phyloP scores from a whole-genome alignment of 2,113 vertebrate species.

The Stigmatopora nigra region DNA sequence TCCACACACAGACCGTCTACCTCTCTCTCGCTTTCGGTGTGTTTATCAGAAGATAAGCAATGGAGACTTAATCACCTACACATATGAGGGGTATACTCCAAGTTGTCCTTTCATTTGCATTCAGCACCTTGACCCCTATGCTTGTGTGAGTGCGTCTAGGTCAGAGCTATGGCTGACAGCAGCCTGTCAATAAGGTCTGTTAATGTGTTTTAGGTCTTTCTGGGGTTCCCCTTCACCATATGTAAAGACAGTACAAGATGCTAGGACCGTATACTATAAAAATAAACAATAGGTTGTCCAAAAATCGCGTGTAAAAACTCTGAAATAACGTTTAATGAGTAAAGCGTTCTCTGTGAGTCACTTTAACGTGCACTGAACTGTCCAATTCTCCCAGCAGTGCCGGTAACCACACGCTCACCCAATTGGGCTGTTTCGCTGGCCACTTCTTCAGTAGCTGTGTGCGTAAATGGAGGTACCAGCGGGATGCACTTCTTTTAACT shows the following conservation, averaged over 20 bases:
- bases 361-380: constrained; percentile 49
- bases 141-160: constrained; percentile 11
- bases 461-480: constrained; percentile 60
- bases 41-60: constrained; percentile 72
- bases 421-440: constrained; percentile 46
- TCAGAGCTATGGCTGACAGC: background rate
- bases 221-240: background rate
- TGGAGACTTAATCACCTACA: constrained; percentile 65
- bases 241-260: background rate
- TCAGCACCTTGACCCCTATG: constrained; percentile 46
- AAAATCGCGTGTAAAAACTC: background rate
- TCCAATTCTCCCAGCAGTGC: constrained; percentile 47
- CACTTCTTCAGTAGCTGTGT: constrained; percentile 48
- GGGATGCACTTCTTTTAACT: constrained; percentile 58
- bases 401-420: constrained; percentile 38
- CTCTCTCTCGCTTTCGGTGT: constrained; percentile 36
- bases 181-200: background rate
- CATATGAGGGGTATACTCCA: constrained; percentile 67
- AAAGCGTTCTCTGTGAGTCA: constrained; percentile 20
- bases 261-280: background rate
- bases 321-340: background rate
- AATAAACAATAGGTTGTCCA: no score
- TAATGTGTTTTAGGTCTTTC: background rate
- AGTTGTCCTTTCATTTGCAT: constrained; percentile 52
- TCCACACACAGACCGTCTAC: constrained; percentile 12